Evolutionary conservation across 1,140 invertebrate genomes (phyloP).

Genomic region (Bathynomus jamesi): DNA sequence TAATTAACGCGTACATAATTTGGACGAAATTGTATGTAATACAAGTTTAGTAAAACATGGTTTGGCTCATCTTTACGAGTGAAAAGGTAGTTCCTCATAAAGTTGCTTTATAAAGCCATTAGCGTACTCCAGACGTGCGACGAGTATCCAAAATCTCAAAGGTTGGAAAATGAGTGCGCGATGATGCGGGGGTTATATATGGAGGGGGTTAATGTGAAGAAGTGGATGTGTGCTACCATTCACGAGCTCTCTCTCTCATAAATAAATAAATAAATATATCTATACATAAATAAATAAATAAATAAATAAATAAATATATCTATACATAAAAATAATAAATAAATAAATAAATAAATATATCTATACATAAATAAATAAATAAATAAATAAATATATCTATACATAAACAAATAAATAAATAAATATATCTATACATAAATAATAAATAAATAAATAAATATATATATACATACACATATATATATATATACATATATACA

Average conservation of each 20-base stretch:
- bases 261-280: background rate
- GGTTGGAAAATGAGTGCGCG: too few species aligned
- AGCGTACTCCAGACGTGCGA: too few species aligned
- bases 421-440: slow-evolving; percentile 9
- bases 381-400: slow-evolving; percentile 7
- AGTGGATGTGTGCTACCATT: background rate
- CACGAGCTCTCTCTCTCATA: background rate
- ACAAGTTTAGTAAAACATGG: too few species aligned
- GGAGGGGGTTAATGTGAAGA: too few species aligned
- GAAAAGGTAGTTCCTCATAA: too few species aligned
- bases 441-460: background rate
- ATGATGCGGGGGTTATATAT: too few species aligned
- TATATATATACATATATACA: slow-evolving; percentile 15
- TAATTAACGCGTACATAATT: too few species aligned
- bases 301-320: background rate
- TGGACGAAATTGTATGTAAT: too few species aligned
- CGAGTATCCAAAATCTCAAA: too few species aligned
- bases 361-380: slow-evolving; percentile 17
- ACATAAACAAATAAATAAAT: slow-evolving; percentile 10
- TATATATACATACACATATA: slow-evolving; percentile 11
- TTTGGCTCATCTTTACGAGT: too few species aligned
- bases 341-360: slow-evolving; percentile 6
- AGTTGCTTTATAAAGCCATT: too few species aligned
- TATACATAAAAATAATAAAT: background rate
- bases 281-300: background rate